These are phyloP conservation scores for Danio tinwini DNA, from an alignment of 2,797 vertebrate species.

Conservation along the genomic window DNA sequence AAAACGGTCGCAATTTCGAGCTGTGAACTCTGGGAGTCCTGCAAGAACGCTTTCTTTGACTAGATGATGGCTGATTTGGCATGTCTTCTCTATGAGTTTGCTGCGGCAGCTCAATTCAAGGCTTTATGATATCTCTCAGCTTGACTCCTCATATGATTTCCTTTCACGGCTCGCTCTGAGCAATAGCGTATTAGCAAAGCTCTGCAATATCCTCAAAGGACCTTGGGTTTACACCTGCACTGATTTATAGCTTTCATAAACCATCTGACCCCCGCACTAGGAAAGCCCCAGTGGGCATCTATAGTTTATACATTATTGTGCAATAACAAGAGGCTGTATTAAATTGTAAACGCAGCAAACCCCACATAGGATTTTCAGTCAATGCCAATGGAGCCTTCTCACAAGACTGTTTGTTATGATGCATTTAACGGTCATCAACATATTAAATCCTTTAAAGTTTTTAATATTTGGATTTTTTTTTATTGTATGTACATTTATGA, in stretches of 20 bases:
- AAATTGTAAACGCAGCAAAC: background rate
- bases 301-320: background rate
- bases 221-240: background rate
- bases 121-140: slow-evolving; percentile 13
- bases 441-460: too few relatives aligned
- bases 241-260: slow-evolving; percentile 34
- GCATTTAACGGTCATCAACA: too few relatives aligned
- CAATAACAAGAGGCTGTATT: background rate
- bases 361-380: background rate
- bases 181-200: background rate
- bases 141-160: slow-evolving; percentile 15
- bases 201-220: background rate
- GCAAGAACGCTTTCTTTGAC: too few relatives aligned
- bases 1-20: too few relatives aligned
- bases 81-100: background rate
- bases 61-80: background rate
- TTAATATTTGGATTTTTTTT: too few relatives aligned
- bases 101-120: background rate
- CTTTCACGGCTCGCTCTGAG: slow-evolving; percentile 1
- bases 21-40: too few relatives aligned
- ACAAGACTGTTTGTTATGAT: too few relatives aligned
- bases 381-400: background rate
- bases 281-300: background rate
- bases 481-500: too few relatives aligned
- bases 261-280: background rate